Conservation (phyloP, 2,797 vertebrate species). For the Acanthiza pusilla region DNA sequence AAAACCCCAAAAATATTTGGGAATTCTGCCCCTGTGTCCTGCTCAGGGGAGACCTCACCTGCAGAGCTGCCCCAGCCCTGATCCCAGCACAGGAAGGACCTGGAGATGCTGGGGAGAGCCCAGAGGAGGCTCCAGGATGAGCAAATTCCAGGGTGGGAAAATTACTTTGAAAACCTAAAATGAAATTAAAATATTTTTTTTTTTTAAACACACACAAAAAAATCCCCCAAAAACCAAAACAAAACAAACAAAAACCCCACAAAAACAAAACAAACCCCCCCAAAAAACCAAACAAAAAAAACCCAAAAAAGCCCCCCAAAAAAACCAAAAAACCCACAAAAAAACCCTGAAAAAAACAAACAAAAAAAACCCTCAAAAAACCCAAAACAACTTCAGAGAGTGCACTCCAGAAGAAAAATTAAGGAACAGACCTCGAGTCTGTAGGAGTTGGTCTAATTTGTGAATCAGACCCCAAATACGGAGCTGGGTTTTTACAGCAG, state of each 20-base stretch:
- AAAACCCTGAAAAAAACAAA: no score
- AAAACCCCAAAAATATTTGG: not conserved
- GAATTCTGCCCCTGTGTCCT: not conserved
- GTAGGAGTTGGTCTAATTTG: not conserved
- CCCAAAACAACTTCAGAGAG: no score
- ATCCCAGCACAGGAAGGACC: not conserved
- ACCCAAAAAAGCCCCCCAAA: no score
- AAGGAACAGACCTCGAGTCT: not conserved
- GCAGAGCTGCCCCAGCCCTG: not conserved
- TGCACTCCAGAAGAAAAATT: not conserved
- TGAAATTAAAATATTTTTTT: no score
- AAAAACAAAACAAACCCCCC: no score
- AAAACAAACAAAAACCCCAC: no score
- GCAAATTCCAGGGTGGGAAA: not conserved
- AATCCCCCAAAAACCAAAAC: no score
- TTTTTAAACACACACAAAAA: no score
- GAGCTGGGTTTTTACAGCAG: not conserved
- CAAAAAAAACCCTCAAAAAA: no score
- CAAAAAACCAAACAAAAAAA: no score
- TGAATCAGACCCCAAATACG: not conserved
- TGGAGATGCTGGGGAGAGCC: not conserved
- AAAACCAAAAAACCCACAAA: no score
- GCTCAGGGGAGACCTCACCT: not conserved
- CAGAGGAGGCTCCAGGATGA: not conserved
- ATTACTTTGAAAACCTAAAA: not conserved